phyloP scores from a whole-genome alignment of 2,888 invertebrate genomes.

The Troilus luridus region DNA sequence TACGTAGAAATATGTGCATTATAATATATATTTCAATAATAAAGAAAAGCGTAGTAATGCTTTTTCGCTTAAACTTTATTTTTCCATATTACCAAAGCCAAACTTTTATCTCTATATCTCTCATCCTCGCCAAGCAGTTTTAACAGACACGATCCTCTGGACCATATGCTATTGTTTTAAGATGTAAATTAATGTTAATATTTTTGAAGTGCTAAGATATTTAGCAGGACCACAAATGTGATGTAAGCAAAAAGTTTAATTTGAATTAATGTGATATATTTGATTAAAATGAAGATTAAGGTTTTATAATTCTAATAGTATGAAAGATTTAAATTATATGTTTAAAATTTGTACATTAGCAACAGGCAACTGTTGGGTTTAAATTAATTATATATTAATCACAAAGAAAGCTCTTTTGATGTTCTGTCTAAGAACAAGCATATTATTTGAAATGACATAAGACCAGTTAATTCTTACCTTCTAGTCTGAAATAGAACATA shows the following conservation, averaged over 20 bases:
- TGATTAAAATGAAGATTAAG: background rate
- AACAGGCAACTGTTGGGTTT: background rate
- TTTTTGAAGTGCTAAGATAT: background rate
- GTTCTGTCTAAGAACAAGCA: background rate
- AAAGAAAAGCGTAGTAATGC: slow-evolving; percentile 40
- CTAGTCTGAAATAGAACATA: background rate
- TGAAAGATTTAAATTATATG: background rate
- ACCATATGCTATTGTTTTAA: background rate
- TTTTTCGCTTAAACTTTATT: background rate
- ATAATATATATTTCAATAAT: background rate
- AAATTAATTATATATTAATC: background rate
- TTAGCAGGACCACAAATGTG: background rate
- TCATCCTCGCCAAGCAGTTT: background rate
- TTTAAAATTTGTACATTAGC: background rate
- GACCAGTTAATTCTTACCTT: background rate
- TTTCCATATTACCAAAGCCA: background rate
- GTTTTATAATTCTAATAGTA: background rate
- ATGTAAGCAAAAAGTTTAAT: background rate
- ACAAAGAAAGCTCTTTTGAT: background rate
- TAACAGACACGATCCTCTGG: background rate
- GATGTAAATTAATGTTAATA: background rate
- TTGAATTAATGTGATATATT: background rate
- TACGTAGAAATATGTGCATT: background rate
- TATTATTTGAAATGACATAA: background rate
- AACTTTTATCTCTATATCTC: background rate